These are phyloP conservation scores for Dynastes tityus DNA, from an alignment of 2,888 invertebrate species.

Conservation along the genomic window DNA sequence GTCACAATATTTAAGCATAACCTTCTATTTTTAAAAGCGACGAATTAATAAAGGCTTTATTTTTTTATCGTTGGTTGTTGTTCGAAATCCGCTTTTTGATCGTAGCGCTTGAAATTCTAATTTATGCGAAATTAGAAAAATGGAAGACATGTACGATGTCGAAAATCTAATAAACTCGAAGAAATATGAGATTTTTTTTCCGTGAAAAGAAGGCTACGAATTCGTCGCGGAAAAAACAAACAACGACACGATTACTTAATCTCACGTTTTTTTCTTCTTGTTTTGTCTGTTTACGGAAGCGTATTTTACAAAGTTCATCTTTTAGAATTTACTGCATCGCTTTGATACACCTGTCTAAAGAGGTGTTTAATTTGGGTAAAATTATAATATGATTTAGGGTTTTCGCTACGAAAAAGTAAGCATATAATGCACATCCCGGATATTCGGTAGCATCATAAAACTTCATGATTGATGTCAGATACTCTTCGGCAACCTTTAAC, in stretches of 20 bases:
- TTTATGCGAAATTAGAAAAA: no score
- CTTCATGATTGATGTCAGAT: no score
- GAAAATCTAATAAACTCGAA: conserved; percentile 3
- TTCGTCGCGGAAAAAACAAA: neutral
- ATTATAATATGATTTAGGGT: neutral
- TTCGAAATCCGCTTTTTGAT: no score
- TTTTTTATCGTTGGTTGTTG: no score
- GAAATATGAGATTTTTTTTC: neutral
- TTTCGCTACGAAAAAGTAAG: no score
- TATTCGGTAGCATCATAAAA: no score
- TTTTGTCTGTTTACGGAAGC: neutral
- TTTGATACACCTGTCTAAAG: neutral
- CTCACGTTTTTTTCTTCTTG: neutral
- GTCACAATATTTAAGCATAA: neutral
- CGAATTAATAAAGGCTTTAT: no score
- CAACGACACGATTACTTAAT: neutral
- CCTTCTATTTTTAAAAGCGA: neutral
- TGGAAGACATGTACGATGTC: neutral
- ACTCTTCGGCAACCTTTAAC: no score
- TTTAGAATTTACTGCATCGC: neutral
- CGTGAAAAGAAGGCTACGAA: neutral
- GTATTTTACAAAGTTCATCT: no score
- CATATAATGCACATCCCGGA: no score
- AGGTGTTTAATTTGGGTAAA: neutral
- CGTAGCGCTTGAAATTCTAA: no score